These are phyloP conservation scores for Telenomus remus DNA, from an alignment of 1,140 invertebrate species.

Conservation along the genomic window DNA sequence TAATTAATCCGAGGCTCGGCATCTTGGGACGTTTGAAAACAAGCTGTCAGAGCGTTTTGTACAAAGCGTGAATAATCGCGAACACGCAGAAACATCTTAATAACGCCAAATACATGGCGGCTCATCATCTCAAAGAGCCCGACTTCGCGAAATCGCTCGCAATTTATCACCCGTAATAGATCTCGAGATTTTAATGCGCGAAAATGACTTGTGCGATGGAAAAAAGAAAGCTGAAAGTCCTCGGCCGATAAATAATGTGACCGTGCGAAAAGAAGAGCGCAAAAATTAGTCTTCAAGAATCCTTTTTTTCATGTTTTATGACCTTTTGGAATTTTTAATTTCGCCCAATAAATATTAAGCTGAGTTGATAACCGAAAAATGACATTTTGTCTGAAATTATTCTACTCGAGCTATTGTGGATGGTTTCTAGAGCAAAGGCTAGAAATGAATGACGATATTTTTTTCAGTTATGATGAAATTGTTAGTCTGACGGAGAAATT, in stretches of 20 bases:
- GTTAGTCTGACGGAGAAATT: no score
- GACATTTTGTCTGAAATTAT: no score
- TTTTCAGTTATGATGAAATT: no score
- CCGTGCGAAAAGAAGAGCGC: constrained; percentile 42
- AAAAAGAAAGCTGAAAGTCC: constrained; percentile 28
- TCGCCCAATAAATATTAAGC: no score
- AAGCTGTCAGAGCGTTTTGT: constrained; percentile 36
- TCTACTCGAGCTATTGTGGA: no score
- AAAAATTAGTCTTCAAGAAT: no score
- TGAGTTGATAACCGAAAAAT: no score
- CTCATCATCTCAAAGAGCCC: constrained; percentile 41
- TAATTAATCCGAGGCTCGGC: not conserved
- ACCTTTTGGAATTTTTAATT: no score
- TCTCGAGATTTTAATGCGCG: constrained; percentile 40
- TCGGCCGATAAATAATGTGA: constrained; percentile 48
- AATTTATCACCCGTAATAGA: constrained; percentile 54
- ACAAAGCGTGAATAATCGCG: constrained; percentile 51
- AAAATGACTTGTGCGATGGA: constrained; percentile 29
- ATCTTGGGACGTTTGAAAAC: constrained; percentile 18
- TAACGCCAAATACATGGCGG: constrained; percentile 55
- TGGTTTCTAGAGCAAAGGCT: no score
- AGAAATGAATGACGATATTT: no score
- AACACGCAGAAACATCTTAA: constrained; percentile 53
- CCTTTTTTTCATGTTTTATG: no score
- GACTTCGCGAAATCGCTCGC: constrained; percentile 33